Conservation (phyloP, 2,113 vertebrate genomes). For the Peucedramus taeniatus region DNA sequence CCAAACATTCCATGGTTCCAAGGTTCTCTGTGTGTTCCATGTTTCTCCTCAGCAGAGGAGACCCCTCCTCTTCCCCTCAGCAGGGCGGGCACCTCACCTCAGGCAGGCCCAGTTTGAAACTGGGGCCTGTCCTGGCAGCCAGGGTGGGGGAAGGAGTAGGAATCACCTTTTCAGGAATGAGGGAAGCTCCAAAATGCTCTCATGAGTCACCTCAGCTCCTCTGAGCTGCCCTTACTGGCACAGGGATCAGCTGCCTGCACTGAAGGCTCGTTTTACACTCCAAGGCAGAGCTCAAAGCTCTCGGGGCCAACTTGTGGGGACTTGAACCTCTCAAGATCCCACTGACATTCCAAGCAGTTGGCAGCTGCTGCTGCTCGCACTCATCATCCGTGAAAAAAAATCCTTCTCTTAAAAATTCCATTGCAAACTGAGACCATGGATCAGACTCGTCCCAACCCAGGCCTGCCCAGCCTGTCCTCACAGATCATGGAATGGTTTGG, state of each 20-base stretch:
- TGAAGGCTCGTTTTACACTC: slow-evolving; percentile 37
- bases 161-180: not conserved
- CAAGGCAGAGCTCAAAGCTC: not conserved
- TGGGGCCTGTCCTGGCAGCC: not conserved
- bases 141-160: not conserved
- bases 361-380: slow-evolving; percentile 60
- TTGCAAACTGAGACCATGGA: slow-evolving; percentile 16
- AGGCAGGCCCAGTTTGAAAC: not conserved
- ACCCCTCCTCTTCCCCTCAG: not conserved
- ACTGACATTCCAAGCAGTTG: slow-evolving; percentile 34
- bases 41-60: not conserved
- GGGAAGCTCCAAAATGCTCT: not conserved
- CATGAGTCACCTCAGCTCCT: not conserved
- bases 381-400: not conserved
- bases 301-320: slow-evolving; percentile 16
- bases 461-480: not conserved
- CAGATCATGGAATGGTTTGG: not conserved
- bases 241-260: not conserved
- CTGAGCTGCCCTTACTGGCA: slow-evolving; percentile 15
- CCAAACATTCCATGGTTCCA: not conserved
- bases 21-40: rapidly evolving
- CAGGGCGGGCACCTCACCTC: not conserved
- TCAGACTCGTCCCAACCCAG: not conserved
- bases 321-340: slow-evolving; percentile 35
- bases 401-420: not conserved